Base-by-base conservation (phyloP, 2,797 vertebrate species). In the Pyrocephalus nanus region DNA sequence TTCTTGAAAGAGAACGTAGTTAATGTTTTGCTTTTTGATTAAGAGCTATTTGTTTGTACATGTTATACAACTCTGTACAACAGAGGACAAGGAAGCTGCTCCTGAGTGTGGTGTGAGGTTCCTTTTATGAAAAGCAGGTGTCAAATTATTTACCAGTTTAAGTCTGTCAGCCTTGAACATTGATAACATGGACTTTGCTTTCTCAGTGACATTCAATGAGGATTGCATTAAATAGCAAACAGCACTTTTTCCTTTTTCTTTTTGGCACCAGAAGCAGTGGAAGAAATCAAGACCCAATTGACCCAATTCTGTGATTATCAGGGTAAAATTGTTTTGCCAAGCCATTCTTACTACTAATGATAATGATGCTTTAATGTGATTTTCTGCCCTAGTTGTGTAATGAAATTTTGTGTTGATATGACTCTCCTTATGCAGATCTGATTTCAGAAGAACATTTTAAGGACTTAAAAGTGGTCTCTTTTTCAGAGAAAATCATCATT, bases 401-500 rank as follows among this genome's bases (percentile, higher is more conserved):
- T 67, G 87, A 74, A 87, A 73, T 82, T 86, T 79, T 61, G 64
- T 89, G 66, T 90, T 67, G 84, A 71, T 76, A 53, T 27, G 45
- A 83, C 54, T 80, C 53, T 75, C 66, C 81, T 81, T 76, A 60
- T 45, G 54, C 0, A 77, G 82, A 83, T 76, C 23, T 73, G 40
- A 75, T 87, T 81, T 76, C 74, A 90, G 64, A 93, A 77, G 38
- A 92, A 87, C 83, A 86, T 6, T 80, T 74, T 64, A 77, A 90
- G 69, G 34, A 77, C 47, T 60, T 88, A 60, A 88, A 94, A 92
- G 64, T 32, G 38, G 17, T 47, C 16, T 85, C 9, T 64, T 79
- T 96, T 95, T 74, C 90, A 94, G 87, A 87, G 66, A 81, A 93
- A 92, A 67, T 36, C 23, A 71, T 82, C 21, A 36, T 73, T 79